Base-by-base conservation (phyloP, 92 coral and sea anemone genomes). In the Epizoanthus ramosus region DNA sequence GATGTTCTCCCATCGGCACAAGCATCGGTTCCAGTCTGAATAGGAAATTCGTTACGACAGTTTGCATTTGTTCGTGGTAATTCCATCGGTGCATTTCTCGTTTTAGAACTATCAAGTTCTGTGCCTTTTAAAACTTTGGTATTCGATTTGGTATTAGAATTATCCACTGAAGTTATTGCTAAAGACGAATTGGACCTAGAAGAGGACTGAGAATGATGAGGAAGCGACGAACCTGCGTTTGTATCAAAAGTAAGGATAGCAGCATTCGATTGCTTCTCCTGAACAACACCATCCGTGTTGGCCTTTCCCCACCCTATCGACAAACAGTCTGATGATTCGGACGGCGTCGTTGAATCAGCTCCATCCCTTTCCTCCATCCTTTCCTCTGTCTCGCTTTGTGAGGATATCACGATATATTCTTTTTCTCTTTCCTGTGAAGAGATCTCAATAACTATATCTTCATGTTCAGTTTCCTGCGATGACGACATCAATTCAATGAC, bases 341-440 rank as follows among this genome's bases (percentile, higher is more conserved):
- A 19, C 6, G 50, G 13, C 16, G 21, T 17, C 6, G 35, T 19
- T 35, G 60, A 63, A 33, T 3, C 73, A 45, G 63, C 84, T 6
- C 50, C 79, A n/a, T 74, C 63, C n/a, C n/a, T n/a, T n/a, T n/a
- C n/a, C n/a, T n/a, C n/a, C 16, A 4, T 73, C 21, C 18, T 84
- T 8, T 24, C 56, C 25, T 88, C 91, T 5, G 85, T 61, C 52
- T 88, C 91, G 28, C 88, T 84, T 52, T 88, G 91, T 17, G 91
- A 88, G 15, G 91, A 88, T 23, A 88, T 79, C 16, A 72, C 81
- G 14, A 88, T 88, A 19, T 88, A 80, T 8, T 84, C 83, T 19
- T 73, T 85, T 23, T 41, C 80, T n/a, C 81, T 39, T 54, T 54
- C 54, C 41, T 84, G 91, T 17, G 91, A 84, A 0, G 91, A 88